Base-by-base conservation (phyloP, 2,797 vertebrate genomes). In the Menidia menidia region DNA sequence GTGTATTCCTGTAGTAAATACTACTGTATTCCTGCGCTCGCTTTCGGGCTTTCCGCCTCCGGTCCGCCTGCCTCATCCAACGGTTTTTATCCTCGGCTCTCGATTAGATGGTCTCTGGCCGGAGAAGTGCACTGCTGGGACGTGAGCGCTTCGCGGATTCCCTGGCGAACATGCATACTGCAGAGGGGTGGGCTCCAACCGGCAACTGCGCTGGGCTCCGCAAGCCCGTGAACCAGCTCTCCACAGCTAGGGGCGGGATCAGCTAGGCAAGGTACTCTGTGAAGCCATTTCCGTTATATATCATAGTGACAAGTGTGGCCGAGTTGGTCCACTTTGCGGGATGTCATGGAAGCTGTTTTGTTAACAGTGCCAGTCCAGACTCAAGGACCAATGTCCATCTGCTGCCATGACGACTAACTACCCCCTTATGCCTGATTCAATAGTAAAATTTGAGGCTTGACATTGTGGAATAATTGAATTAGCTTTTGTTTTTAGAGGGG, bases 161-260 rank as follows among this genome's bases (percentile, higher is more conserved):
- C 89, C 91, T 87, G 88, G 84, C 80, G 79, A 92, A 90, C 92
- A 91, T 90, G 90, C 93, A 94, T 94, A 92, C 89, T 93, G 92
- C 88, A 89, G 77, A 87, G 75, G 85, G 84, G 89, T 91, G 89
- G 88, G 88, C 88, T 86, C 75, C 32, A 52, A 82, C 84, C 84
- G 72, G 82, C 77, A 66, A 72, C 85, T 84, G 86, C 82, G 81
- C 80, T 81, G 78, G 72, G 79, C 81, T 87, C 71, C 63, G 71
- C 80, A 71, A 80, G 73, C 71, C 77, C 80, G 80, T 87, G 79
- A 78, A 78, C 75, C 83, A 85, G 82, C 85, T 89, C 80, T 84
- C 81, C 81, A 62, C 73, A 77, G 73, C 58, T 50, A 88, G 86
- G 92, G 93, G 92, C 90, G 92, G 91, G 92, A 80, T 90, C 84